These are phyloP conservation scores for Synaphobranchus kaupii DNA, from an alignment of 2,797 vertebrate species.

Conservation along the genomic window DNA sequence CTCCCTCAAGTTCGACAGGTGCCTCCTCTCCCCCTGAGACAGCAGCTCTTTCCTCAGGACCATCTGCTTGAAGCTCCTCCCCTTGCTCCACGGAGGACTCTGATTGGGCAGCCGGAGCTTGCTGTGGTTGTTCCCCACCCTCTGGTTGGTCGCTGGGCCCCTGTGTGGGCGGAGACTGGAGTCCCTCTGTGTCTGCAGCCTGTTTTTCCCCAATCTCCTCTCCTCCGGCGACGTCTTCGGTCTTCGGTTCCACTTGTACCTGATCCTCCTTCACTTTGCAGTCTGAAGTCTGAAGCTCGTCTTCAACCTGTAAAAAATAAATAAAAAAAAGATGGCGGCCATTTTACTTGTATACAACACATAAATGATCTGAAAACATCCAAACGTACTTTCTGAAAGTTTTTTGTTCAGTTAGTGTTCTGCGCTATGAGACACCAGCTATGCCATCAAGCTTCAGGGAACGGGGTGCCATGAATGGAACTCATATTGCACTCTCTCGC, in stretches of 20 bases:
- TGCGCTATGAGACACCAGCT: slow-evolving; percentile 29
- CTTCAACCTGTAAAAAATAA: slow-evolving; percentile 59
- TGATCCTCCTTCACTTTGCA: slow-evolving; percentile 16
- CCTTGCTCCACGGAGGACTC: slow-evolving; percentile 27
- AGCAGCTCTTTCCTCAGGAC: slow-evolving; percentile 21
- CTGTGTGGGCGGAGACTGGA: slow-evolving; percentile 43
- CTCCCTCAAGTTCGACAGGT: not conserved
- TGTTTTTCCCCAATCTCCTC: slow-evolving; percentile 34
- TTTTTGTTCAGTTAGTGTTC: slow-evolving; percentile 26
- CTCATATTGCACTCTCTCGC: not conserved
- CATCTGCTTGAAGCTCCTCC: slow-evolving; percentile 41
- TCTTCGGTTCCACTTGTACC: slow-evolving; percentile 43
- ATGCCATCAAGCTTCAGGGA: not conserved
- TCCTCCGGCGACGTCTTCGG: slow-evolving; percentile 45
- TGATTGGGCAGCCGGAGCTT: slow-evolving; percentile 11
- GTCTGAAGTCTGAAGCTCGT: slow-evolving; percentile 29
- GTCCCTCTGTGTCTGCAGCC: slow-evolving; percentile 40
- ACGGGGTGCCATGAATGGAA: not conserved
- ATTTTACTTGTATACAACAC: not conserved
- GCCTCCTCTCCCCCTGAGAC: not conserved
- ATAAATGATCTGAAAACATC: slow-evolving; percentile 6
- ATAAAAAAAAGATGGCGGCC: slow-evolving; percentile 27
- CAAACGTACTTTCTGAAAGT: not conserved
- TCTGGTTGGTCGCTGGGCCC: slow-evolving; percentile 45
- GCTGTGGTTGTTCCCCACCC: slow-evolving; percentile 30